Conservation (phyloP, 1,140 invertebrate genomes). For the Drosophila santomea region DNA sequence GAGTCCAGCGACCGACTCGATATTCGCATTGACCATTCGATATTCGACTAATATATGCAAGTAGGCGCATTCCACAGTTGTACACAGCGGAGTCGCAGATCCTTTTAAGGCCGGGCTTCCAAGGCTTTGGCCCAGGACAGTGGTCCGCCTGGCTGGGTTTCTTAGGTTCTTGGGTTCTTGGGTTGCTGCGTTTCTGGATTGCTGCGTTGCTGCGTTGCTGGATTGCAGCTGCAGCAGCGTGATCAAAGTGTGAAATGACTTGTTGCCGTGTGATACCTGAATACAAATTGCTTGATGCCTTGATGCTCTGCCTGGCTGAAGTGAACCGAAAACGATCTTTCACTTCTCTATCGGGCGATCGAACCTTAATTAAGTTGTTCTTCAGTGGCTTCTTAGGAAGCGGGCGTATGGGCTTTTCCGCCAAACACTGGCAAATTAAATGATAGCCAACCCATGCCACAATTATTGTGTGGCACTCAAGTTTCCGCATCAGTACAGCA, state of each 20-base stretch:
- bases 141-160: background rate
- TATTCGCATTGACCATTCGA: background rate
- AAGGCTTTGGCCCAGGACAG: slow-evolving; percentile 44
- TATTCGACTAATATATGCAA: slow-evolving; percentile 70
- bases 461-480: background rate
- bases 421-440: slow-evolving; percentile 51
- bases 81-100: slow-evolving; percentile 49
- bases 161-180: background rate
- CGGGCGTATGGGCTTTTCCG: slow-evolving; percentile 12
- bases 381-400: slow-evolving; percentile 45
- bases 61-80: slow-evolving; percentile 61
- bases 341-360: slow-evolving; percentile 41
- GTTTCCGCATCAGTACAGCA: background rate
- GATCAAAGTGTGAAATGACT: slow-evolving; percentile 83
- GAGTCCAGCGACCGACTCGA: slow-evolving; percentile 8
- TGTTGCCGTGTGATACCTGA: slow-evolving; percentile 76
- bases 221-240: slow-evolving; percentile 63
- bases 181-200: background rate
- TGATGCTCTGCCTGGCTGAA: slow-evolving; percentile 37
- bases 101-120: slow-evolving; percentile 68
- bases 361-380: slow-evolving; percentile 78
- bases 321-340: slow-evolving; percentile 30
- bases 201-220: background rate
- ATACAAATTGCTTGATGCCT: slow-evolving; percentile 82
- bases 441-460: slow-evolving; percentile 28